Evolutionary conservation across 2,888 invertebrate genomes (phyloP), one percentile per base, ranked within the genome.

Genomic region (Harpalus rubripes): DNA sequence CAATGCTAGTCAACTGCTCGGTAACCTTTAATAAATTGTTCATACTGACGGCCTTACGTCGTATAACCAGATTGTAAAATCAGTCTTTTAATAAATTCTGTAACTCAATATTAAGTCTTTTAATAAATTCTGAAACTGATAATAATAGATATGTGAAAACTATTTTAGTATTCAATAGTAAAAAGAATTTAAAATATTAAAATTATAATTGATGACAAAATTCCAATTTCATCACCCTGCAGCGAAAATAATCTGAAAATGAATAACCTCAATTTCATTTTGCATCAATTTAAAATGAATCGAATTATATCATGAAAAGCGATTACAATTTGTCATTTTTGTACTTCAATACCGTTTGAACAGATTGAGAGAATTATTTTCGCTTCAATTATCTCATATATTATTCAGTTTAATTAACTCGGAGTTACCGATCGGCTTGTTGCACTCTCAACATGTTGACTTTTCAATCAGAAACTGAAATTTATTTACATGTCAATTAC

Each of bases 301-400:
- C 7, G 65, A n/a, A 65, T 32, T 65, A 65, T 65, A 3, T 32
- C 32, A n/a, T 65, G 26, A 65, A 65, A 65, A 26, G 39, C 65
- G 26, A 10, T 61, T 65, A 26, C 26, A 32, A 22, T 65, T 65
- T 65, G 65, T 65, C 63, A 65, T 65, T n/a, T 32, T 65, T 65
- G 26, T 65, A 32, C 26, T 12, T 65, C 10, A 10, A 63, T 63
- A 63, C 7, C 26, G 8, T 7, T 1, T 16, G 59, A 63, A 63
- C 7, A 26, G 61, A 65, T 65, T 65, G 65, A 7, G 32, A 26
- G 15, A 65, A 65, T 65, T 65, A 65, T 65, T 65, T 65, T 32
- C 65, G 32, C 39, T 65, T 32, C 39, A 65, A 65, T 65, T 65
- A 65, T 26, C 65, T 39, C 65, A 65, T 32, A 32, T 32, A 65